A percentile compares a stretch with the other conserved stretches of the same genome.
Conservation (phyloP, 2,797 vertebrate species). For the Myiothlypis coronata region DNA sequence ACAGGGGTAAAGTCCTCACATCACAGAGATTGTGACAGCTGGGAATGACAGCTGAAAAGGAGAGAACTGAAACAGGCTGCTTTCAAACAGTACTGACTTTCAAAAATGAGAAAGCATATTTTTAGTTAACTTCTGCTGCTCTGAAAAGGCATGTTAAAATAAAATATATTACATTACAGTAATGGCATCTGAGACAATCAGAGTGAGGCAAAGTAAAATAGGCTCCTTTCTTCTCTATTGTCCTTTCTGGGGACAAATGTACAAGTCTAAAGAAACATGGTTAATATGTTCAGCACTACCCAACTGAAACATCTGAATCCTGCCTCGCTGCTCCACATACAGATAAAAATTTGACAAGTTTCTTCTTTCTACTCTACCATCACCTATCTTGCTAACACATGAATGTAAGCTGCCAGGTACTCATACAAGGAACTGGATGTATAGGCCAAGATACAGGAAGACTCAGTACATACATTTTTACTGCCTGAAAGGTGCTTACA, state of each 20-base stretch:
- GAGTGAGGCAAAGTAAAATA: not conserved
- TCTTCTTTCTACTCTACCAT: constrained; percentile 2
- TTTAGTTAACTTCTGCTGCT: constrained; percentile 59
- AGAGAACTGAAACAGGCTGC: constrained; percentile 48
- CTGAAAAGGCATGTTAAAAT: constrained; percentile 1
- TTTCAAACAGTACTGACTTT: constrained; percentile 23
- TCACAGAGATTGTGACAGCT: constrained; percentile 48
- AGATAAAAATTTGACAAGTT: not conserved
- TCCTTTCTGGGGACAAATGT: not conserved
- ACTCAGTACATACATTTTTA: not conserved
- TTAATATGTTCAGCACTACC: not conserved
- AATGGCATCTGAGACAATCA: not conserved
- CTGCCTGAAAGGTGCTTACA: not conserved
- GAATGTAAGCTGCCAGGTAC: not conserved
- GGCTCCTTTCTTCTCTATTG: not conserved
- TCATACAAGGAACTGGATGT: not conserved
- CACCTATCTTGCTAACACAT: not conserved
- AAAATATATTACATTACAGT: not conserved
- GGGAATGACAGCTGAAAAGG: constrained; percentile 63
- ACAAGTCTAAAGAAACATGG: not conserved
- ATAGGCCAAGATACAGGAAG: not conserved
- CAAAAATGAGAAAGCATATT: constrained; percentile 49
- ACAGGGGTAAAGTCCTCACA: constrained; percentile 14
- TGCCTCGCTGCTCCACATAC: not conserved
- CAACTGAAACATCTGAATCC: not conserved